These are phyloP conservation scores for Drosophila kuntzei DNA, from an alignment of 2,888 invertebrate genomes.

Conservation along the genomic window DNA sequence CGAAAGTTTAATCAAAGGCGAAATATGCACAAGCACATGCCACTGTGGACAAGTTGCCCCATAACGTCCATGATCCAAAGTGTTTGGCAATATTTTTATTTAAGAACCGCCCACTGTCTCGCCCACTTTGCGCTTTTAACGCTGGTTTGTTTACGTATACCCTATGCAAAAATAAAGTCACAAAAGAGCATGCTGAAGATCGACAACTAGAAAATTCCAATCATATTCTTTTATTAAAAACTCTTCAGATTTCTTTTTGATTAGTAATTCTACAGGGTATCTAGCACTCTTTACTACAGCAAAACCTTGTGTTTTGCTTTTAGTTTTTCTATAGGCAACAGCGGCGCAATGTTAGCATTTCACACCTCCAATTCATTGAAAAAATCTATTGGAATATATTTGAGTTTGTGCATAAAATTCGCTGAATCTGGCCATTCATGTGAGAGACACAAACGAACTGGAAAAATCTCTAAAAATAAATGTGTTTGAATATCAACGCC, in stretches of 20 bases:
- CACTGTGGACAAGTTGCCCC: slow-evolving; percentile 24
- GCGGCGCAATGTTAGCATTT: slow-evolving; percentile 51
- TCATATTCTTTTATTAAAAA: background rate
- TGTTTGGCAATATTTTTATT: slow-evolving; percentile 42
- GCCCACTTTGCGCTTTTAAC: slow-evolving; percentile 40
- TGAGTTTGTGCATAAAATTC: slow-evolving; percentile 53
- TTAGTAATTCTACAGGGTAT: slow-evolving; percentile 3
- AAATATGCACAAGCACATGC: slow-evolving; percentile 29
- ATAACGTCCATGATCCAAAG: slow-evolving; percentile 41
- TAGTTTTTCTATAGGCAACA: slow-evolving; percentile 11
- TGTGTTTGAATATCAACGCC: slow-evolving; percentile 31
- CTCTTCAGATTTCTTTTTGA: background rate
- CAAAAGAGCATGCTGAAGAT: background rate
- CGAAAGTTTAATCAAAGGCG: slow-evolving; percentile 20
- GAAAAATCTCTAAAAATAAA: slow-evolving; percentile 61
- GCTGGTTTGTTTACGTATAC: slow-evolving; percentile 45
- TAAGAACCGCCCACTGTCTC: slow-evolving; percentile 28
- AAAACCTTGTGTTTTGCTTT: background rate
- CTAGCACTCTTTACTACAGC: background rate
- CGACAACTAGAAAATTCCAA: background rate
- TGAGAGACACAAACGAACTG: slow-evolving; percentile 62
- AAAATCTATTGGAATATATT: slow-evolving; percentile 60
- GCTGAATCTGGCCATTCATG: slow-evolving; percentile 46
- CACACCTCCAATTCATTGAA: slow-evolving; percentile 68
- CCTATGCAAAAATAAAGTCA: background rate